Evolutionary conservation across 2,888 invertebrate genomes (phyloP).

Genomic region (Drosophila leonis): DNA sequence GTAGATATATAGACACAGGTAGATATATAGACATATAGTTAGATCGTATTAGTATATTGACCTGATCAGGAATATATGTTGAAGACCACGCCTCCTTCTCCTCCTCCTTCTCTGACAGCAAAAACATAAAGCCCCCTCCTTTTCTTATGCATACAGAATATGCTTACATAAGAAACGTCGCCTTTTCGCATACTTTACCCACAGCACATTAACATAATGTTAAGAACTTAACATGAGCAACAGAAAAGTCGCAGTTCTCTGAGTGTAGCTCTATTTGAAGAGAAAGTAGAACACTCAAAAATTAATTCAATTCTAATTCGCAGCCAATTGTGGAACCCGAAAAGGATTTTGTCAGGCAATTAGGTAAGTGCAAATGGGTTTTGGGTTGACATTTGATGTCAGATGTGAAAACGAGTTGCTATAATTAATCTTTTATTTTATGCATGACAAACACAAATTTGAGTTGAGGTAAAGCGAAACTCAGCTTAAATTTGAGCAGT

Average conservation of each 20-base stretch:
- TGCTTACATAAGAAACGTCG: not conserved
- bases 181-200: not conserved
- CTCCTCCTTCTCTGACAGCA: too few species aligned
- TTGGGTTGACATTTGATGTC: constrained; percentile 28
- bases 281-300: constrained; percentile 21
- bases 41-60: too few species aligned
- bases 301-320: constrained; percentile 55
- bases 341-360: constrained; percentile 31
- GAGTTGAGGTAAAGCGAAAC: constrained; percentile 27
- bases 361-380: constrained; percentile 25
- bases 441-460: constrained; percentile 25
- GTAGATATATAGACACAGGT: too few species aligned
- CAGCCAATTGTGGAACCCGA: constrained; percentile 47
- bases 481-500: not conserved
- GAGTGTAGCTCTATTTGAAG: not conserved
- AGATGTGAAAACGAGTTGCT: not conserved
- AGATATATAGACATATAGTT: too few species aligned
- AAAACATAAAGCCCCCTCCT: too few species aligned
- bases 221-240: not conserved
- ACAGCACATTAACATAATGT: not conserved
- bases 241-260: not conserved
- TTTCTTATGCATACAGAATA: not conserved
- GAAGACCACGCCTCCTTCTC: too few species aligned
- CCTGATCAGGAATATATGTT: too few species aligned
- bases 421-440: constrained; percentile 37